Percentiles rank a stretch among this genome's conserved stretches.
Evolutionary conservation across 2,797 vertebrate species (phyloP).

Genomic region (Acipenser ruthenus): DNA sequence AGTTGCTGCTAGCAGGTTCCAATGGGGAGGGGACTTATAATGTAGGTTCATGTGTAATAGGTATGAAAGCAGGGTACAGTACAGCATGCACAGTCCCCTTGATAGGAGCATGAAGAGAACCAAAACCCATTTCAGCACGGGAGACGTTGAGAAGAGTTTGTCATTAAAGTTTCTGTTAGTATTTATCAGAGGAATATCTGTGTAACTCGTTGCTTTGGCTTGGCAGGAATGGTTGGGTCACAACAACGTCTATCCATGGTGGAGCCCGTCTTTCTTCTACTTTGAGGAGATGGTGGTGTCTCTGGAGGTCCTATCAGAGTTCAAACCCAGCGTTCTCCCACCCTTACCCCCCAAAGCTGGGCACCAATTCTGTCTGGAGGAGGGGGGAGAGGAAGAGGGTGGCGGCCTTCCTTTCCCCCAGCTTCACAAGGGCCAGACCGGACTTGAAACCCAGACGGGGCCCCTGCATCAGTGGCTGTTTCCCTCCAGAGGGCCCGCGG

Average conservation of each 20-base stretch:
- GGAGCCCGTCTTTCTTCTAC: constrained; percentile 49
- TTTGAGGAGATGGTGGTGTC: constrained; percentile 53
- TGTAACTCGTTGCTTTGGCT: constrained; percentile 13
- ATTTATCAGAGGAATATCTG: background rate
- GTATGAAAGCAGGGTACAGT: no score
- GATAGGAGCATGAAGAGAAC: no score
- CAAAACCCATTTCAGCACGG: no score
- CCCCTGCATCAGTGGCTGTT: constrained; percentile 32
- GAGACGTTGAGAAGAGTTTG: no score
- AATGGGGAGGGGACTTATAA: no score
- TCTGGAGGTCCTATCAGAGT: constrained; percentile 76
- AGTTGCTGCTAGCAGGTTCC: no score
- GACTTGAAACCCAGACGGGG: constrained; percentile 47
- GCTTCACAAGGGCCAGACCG: constrained; percentile 23
- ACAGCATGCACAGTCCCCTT: no score
- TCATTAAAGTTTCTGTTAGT: constrained; percentile 1
- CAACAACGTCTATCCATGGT: constrained; percentile 53
- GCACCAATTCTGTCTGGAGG: background rate
- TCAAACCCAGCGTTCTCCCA: constrained; percentile 30
- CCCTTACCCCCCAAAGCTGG: constrained; percentile 34
- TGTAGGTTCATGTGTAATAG: no score
- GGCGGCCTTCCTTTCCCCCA: constrained; percentile 12
- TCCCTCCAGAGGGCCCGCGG: constrained; percentile 43
- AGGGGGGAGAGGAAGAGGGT: constrained; percentile 26
- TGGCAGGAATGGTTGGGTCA: constrained; percentile 73